These are phyloP conservation scores for Cydia strobilella DNA, from an alignment of 1,140 invertebrate genomes.

Conservation along the genomic window DNA sequence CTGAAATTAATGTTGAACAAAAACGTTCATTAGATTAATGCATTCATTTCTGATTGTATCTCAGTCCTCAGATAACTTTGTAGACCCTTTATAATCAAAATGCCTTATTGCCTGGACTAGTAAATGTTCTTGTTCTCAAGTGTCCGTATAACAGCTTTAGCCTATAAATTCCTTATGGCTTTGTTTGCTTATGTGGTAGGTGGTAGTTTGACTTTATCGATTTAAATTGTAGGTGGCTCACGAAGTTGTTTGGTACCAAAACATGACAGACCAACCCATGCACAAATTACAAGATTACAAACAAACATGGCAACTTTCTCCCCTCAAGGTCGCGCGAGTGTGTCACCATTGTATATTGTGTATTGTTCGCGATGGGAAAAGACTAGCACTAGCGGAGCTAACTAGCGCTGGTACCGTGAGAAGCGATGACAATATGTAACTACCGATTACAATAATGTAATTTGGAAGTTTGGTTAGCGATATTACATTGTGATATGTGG, in stretches of 20 bases:
- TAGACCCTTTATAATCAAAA: background rate
- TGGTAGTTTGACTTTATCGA: background rate
- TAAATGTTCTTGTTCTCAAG: too few relatives aligned
- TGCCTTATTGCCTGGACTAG: too few relatives aligned
- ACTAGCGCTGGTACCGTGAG: constrained; percentile 18
- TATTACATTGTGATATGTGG: background rate
- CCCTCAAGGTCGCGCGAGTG: constrained; percentile 26
- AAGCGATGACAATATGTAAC: background rate
- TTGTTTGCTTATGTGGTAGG: background rate
- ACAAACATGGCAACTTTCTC: constrained; percentile 19
- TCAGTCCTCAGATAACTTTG: too few relatives aligned
- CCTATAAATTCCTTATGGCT: background rate
- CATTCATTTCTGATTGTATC: too few relatives aligned
- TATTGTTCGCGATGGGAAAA: constrained; percentile 26
- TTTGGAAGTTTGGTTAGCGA: background rate
- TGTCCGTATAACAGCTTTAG: background rate
- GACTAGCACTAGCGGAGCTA: background rate
- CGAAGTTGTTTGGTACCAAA: constrained; percentile 10
- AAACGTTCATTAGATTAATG: too few relatives aligned
- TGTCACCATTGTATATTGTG: constrained; percentile 30
- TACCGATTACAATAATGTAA: background rate
- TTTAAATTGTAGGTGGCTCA: background rate
- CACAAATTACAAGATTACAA: background rate
- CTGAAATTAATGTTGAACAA: background rate
- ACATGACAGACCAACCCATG: constrained; percentile 4